A percentile compares a stretch with the other conserved stretches of the same genome.
These are phyloP conservation scores for Craseonycteris thonglongyai DNA, from an alignment of 2,113 vertebrate genomes.

Conservation along the genomic window DNA sequence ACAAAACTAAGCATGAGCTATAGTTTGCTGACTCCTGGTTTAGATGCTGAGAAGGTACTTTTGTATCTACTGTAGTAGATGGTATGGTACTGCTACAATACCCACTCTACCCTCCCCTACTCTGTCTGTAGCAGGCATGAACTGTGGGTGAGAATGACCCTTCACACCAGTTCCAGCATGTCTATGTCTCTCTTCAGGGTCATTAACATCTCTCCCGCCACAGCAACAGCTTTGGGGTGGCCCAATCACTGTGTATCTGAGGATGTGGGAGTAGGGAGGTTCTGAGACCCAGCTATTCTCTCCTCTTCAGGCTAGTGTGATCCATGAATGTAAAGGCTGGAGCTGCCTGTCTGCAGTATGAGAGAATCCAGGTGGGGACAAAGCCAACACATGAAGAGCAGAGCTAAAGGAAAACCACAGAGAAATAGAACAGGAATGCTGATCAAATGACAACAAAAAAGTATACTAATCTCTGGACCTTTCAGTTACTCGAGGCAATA, in stretches of 20 bases:
- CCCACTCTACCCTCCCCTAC: neutral
- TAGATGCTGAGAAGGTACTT: neutral
- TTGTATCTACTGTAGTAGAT: neutral
- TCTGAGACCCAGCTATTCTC: neutral
- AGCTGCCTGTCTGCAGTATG: neutral
- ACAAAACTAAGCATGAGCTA: neutral
- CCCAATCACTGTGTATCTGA: neutral
- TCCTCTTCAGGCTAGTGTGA: neutral
- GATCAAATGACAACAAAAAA: neutral
- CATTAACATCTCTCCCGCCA: neutral
- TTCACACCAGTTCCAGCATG: neutral
- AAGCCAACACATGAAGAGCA: neutral
- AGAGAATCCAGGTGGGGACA: conserved; percentile 6
- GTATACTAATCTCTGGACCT: conserved; percentile 3
- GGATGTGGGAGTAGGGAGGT: neutral
- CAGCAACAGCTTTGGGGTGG: neutral
- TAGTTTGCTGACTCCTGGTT: neutral
- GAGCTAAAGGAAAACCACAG: conserved; percentile 15
- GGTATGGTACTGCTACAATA: neutral
- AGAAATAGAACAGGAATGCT: neutral
- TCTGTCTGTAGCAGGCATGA: neutral
- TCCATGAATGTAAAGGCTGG: neutral
- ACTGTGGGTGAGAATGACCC: neutral
- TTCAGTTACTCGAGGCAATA: conserved; percentile 19
- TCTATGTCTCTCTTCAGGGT: neutral